Conservation (phyloP, 2,888 invertebrate species). For the Plutella xylostella region DNA sequence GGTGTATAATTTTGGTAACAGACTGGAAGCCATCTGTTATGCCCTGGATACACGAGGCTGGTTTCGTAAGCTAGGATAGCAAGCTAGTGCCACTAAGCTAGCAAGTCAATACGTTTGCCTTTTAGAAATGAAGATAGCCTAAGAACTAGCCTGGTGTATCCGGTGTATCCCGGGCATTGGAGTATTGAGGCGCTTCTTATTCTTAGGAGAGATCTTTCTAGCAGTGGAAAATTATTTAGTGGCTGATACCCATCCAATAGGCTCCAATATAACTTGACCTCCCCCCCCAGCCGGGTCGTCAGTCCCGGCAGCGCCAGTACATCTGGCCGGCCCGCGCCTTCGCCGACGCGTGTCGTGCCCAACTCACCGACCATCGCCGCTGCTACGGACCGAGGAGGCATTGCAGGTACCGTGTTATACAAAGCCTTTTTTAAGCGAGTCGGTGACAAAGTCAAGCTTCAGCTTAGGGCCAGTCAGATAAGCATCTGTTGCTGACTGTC, state of each 20-base stretch:
- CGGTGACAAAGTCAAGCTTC: not conserved
- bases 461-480: no score
- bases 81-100: not conserved
- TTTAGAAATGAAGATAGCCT: not conserved
- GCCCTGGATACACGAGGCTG: not conserved
- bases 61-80: not conserved
- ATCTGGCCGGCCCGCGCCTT: slow-evolving; percentile 63
- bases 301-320: slow-evolving; percentile 70
- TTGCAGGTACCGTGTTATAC: slow-evolving; percentile 39
- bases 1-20: no score
- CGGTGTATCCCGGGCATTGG: no score
- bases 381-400: slow-evolving; percentile 61
- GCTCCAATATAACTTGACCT: no score
- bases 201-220: no score
- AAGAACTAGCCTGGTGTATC: not conserved
- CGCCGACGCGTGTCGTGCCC: slow-evolving; percentile 71
- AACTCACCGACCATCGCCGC: slow-evolving; percentile 63
- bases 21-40: no score
- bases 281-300: no score
- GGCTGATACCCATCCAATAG: no score
- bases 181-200: no score
- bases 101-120: not conserved
- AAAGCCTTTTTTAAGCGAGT: not conserved
- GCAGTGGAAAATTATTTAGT: no score
- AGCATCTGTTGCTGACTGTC: no score